Evolutionary conservation across 2,888 invertebrate genomes (phyloP).

Genomic region (Drosophila heteroneura): DNA sequence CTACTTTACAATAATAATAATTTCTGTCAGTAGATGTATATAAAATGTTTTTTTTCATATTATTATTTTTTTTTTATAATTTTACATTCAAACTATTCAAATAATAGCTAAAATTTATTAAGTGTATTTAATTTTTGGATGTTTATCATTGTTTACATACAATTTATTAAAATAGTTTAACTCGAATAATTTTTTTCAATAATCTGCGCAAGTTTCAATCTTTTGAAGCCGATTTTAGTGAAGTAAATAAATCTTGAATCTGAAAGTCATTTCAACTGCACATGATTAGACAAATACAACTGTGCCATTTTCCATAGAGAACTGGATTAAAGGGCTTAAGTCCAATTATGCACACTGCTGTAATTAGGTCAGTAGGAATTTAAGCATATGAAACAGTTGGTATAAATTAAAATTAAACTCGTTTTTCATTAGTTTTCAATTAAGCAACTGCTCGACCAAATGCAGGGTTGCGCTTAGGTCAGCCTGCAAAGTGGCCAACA

Average conservation of each 20-base stretch:
- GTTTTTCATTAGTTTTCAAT: conserved; percentile 30
- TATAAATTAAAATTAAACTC: not conserved
- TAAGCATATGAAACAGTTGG: not conserved
- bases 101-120: no score
- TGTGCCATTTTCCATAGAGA: not conserved
- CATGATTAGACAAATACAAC: no score
- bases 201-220: not conserved
- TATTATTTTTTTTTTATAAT: not conserved
- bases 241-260: not conserved
- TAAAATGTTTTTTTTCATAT: not conserved
- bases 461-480: not conserved
- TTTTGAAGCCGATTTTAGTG: not conserved
- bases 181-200: not conserved
- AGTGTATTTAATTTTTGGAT: no score
- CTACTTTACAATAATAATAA: not conserved
- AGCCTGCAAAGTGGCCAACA: conserved; percentile 25
- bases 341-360: not conserved
- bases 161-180: not conserved
- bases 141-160: no score
- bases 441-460: conserved; percentile 5
- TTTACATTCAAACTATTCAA: no score
- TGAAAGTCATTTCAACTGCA: not conserved
- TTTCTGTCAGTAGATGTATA: no score
- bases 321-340: not conserved
- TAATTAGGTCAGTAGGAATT: not conserved